Evolutionary conservation across 2,797 vertebrate species (phyloP).

Genomic region (Emydoidea blandingii): DNA sequence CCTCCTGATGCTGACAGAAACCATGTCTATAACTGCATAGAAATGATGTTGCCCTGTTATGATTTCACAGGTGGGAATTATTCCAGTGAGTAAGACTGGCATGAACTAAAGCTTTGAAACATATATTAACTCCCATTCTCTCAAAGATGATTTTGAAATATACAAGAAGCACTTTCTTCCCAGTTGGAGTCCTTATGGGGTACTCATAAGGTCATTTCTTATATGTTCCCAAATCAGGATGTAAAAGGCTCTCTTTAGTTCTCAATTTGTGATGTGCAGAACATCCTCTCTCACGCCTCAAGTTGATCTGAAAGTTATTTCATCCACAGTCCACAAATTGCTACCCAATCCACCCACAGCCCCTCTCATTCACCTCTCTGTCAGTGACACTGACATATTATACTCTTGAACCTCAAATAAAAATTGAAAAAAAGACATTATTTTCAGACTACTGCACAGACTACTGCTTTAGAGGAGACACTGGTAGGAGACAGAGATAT

Average conservation of each 20-base stretch:
- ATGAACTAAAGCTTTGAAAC: background rate
- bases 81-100: background rate
- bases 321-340: background rate
- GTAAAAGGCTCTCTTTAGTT: background rate
- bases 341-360: background rate
- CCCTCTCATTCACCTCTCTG: background rate
- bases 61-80: background rate
- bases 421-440: background rate
- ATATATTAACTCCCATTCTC: background rate
- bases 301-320: background rate
- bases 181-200: background rate
- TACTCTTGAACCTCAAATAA: background rate
- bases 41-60: background rate
- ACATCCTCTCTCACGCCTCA: background rate
- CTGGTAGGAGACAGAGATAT: background rate
- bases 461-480: background rate
- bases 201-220: background rate
- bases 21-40: background rate
- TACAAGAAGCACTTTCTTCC: background rate
- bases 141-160: background rate
- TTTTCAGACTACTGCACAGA: background rate
- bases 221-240: background rate
- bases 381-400: background rate
- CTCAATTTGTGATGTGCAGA: background rate
- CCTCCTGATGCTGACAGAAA: background rate